Evolutionary conservation across 1,140 invertebrate species (phyloP).

Genomic region (Xylocopa sonorina): DNA sequence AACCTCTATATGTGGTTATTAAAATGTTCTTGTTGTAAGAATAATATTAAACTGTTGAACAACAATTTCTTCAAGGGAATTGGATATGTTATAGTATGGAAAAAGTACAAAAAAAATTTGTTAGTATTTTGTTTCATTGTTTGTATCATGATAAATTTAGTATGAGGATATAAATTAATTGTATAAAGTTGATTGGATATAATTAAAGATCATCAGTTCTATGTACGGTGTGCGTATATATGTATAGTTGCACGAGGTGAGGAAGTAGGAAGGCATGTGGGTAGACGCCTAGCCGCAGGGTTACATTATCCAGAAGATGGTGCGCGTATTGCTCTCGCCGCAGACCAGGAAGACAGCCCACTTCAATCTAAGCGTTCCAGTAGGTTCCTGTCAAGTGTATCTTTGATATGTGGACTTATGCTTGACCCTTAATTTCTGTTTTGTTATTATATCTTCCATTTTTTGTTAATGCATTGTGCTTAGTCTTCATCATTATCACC

Average conservation of each 20-base stretch:
- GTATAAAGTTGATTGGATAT: constrained; percentile 28
- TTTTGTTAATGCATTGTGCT: constrained; percentile 29
- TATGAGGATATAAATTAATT: constrained; percentile 18
- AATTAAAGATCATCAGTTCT: constrained; percentile 46
- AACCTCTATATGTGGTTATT: too few relatives aligned
- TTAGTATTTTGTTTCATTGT: neutral
- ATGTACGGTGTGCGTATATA: constrained; percentile 78
- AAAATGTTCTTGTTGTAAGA: neutral
- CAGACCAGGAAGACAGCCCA: constrained; percentile 89
- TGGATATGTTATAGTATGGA: neutral
- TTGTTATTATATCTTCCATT: constrained; percentile 31
- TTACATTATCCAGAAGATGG: constrained; percentile 83
- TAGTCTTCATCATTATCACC: neutral
- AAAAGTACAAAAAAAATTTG: neutral
- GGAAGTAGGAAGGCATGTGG: constrained; percentile 83
- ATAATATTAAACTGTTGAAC: neutral
- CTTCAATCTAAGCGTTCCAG: constrained; percentile 90
- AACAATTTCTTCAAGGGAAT: neutral
- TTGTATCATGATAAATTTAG: neutral
- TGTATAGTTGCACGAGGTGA: constrained; percentile 84
- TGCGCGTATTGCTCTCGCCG: constrained; percentile 81
- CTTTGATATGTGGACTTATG: constrained; percentile 52
- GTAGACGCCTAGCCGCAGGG: constrained; percentile 85
- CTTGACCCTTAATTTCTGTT: constrained; percentile 43
- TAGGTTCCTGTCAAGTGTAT: constrained; percentile 83